Evolutionary conservation across 2,113 vertebrate genomes (phyloP).

Genomic region (Campylorhamphus procurvoides): DNA sequence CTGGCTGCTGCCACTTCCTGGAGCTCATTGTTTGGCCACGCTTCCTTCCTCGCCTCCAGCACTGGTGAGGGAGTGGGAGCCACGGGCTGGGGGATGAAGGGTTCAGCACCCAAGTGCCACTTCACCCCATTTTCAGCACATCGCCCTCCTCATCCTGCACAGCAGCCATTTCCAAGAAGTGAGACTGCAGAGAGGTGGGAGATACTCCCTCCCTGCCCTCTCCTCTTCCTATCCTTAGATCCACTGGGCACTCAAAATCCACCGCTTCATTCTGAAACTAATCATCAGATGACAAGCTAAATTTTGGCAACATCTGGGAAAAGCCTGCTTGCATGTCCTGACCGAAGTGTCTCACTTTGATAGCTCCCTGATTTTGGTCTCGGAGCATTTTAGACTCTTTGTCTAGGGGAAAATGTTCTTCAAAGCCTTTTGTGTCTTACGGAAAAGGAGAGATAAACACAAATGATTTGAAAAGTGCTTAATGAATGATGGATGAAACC

Average conservation of each 20-base stretch:
- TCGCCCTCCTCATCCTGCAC: not conserved
- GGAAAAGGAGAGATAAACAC: not conserved
- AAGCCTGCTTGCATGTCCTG: not conserved
- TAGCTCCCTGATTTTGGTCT: not conserved
- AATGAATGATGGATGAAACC: not conserved
- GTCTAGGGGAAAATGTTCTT: not conserved
- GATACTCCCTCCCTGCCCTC: not conserved
- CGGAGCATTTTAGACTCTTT: not conserved
- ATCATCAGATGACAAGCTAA: not conserved
- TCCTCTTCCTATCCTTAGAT: not conserved
- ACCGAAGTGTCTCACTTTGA: not conserved
- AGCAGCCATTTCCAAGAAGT: not conserved
- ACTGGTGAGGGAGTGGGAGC: rapidly evolving
- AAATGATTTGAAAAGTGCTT: not conserved
- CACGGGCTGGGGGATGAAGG: not conserved
- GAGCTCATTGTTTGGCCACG: not conserved
- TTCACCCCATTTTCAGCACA: not conserved
- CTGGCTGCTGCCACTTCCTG: not conserved
- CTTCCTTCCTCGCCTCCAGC: not conserved
- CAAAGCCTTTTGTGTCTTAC: not conserved
- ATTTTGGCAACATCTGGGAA: not conserved
- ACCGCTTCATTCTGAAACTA: not conserved
- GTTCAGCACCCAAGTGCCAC: not conserved
- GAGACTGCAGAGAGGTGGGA: not conserved
- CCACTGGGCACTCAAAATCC: not conserved